phyloP scores from a whole-genome alignment of 2,113 vertebrate genomes.

The Dicerorhinus sumatrensis region DNA sequence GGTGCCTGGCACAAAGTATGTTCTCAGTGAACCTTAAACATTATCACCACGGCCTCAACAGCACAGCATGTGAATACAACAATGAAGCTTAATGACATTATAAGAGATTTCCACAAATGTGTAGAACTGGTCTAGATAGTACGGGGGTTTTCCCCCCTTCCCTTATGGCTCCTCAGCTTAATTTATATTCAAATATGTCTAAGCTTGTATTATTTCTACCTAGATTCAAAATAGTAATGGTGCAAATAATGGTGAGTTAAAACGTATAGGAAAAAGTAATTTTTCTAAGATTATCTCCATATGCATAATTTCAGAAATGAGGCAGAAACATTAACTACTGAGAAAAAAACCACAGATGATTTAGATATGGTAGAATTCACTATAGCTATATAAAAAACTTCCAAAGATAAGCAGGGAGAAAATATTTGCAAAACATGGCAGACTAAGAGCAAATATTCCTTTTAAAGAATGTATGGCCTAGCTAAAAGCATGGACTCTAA shows the following conservation, averaged over 20 bases:
- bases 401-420: slow-evolving; percentile 12
- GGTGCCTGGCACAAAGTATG: not conserved
- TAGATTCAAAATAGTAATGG: slow-evolving; percentile 19
- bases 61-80: not conserved
- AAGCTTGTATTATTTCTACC: slow-evolving; percentile 21
- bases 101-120: not conserved
- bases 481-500: not conserved
- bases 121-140: not conserved
- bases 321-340: not conserved
- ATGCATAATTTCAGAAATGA: slow-evolving; percentile 46
- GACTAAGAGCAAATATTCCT: not conserved
- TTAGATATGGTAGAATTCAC: not conserved
- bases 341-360: not conserved
- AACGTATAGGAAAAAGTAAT: not conserved
- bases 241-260: slow-evolving; percentile 36
- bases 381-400: not conserved
- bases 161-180: not conserved
- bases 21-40: slow-evolving; percentile 54
- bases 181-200: slow-evolving; percentile 13
- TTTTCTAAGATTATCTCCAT: not conserved
- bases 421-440: not conserved
- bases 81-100: not conserved
- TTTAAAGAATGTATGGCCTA: not conserved
- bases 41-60: not conserved
- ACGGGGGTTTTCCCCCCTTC: not conserved